phyloP scores from a whole-genome alignment of 92 coral and sea anemone genomes.

The Zoanthus gigantus region DNA sequence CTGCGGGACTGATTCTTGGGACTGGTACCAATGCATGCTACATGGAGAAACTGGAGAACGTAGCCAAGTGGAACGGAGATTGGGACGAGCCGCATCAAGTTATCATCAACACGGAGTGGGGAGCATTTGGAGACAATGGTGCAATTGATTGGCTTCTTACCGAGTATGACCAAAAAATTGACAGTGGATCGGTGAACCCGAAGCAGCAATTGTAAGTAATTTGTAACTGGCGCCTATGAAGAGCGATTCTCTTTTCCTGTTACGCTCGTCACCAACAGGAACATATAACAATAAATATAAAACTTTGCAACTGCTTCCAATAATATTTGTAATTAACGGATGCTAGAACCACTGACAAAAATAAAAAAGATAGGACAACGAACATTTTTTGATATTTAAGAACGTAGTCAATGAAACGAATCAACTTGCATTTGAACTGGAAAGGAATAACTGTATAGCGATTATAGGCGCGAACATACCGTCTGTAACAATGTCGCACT shows the following conservation, averaged over 20 bases:
- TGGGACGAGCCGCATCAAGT: constrained; percentile 78
- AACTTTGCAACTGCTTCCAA: no score
- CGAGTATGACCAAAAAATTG: constrained; percentile 84
- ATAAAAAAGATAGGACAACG: no score
- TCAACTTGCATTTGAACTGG: no score
- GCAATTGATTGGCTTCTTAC: constrained; percentile 80
- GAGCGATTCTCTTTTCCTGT: not conserved
- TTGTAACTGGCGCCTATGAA: not conserved
- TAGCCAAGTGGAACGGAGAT: constrained; percentile 91
- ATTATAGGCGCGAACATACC: no score
- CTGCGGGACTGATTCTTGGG: constrained; percentile 93
- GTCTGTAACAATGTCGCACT: no score
- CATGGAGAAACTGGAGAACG: constrained; percentile 90
- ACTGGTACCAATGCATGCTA: constrained; percentile 98
- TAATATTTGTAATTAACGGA: no score
- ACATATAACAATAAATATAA: no score
- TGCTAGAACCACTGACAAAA: no score
- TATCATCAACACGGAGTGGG: constrained; percentile 99
- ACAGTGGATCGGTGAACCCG: constrained; percentile 90
- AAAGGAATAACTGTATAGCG: no score
- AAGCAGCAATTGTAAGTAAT: constrained; percentile 91
- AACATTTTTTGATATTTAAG: no score
- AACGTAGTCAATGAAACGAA: no score
- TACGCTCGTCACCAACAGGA: no score
- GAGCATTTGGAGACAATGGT: constrained; percentile 99